Conservation (phyloP, 2,797 vertebrate species). For the Margarornis squamiger region DNA sequence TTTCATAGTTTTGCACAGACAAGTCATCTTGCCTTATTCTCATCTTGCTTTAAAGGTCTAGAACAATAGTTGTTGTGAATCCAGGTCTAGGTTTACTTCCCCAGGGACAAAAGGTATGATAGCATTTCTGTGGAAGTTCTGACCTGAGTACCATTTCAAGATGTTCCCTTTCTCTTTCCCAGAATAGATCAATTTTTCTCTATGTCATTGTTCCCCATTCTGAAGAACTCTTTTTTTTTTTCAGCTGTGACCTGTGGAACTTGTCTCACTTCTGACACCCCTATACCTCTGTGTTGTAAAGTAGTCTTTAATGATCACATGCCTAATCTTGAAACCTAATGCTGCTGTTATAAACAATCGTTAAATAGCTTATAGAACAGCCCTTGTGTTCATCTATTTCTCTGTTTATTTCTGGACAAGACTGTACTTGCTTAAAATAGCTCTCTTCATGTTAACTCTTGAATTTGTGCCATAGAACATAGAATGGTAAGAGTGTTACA, state of each 20-base stretch:
- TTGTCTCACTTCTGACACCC: not conserved
- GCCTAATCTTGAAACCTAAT: not conserved
- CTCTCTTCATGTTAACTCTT: not conserved
- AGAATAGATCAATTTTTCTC: not conserved
- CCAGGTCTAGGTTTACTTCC: not conserved
- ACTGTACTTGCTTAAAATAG: not conserved
- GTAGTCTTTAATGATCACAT: not conserved
- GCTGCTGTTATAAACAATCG: not conserved
- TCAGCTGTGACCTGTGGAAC: not conserved
- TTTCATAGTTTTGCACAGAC: not conserved
- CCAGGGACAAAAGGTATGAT: not conserved
- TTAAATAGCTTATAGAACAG: not conserved
- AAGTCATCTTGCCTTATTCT: not conserved
- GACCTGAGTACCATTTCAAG: not conserved
- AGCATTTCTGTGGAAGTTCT: not conserved
- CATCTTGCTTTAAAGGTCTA: not conserved
- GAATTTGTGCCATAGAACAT: not conserved
- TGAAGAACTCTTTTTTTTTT: not conserved
- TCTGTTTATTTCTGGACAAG: conserved; percentile 14
- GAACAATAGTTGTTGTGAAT: not conserved
- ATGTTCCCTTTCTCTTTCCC: not conserved
- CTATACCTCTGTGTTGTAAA: not conserved
- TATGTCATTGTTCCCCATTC: not conserved
- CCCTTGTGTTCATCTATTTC: not conserved
- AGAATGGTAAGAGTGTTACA: not conserved